Conservation (phyloP, 2,888 invertebrate species). For the Emmelina monodactyla region DNA sequence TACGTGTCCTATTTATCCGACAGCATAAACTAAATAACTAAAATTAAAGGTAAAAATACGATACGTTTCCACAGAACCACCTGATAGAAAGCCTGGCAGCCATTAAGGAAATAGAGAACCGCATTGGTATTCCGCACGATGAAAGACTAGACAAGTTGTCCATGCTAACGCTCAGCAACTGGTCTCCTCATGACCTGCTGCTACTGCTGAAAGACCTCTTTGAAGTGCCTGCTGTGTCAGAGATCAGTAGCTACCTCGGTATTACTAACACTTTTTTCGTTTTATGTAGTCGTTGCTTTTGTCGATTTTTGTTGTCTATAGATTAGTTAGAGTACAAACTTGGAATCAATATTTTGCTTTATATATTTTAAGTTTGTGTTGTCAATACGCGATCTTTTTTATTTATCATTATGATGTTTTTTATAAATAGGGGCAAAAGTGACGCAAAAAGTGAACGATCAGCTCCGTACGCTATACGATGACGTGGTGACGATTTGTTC, state of each 20-base stretch:
- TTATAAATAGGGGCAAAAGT: too few species aligned
- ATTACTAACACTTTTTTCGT: too few species aligned
- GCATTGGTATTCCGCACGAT: constrained; percentile 28
- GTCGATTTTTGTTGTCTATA: constrained; percentile 1
- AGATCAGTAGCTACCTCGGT: constrained; percentile 11
- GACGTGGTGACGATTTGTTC: too few species aligned
- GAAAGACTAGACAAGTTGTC: constrained; percentile 37
- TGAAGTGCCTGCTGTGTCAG: constrained; percentile 23
- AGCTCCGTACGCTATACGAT: too few species aligned
- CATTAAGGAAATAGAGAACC: constrained; percentile 37
- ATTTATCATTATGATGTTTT: too few species aligned
- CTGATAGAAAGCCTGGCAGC: constrained; percentile 38
- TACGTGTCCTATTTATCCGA: too few species aligned
- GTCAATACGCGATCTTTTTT: too few species aligned
- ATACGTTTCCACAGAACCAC: constrained; percentile 25
- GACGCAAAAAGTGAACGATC: too few species aligned
- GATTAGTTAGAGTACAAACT: not conserved
- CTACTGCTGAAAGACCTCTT: constrained; percentile 35
- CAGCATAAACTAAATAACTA: too few species aligned
- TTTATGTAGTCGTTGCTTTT: constrained; percentile 3
- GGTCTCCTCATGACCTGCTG: constrained; percentile 46
- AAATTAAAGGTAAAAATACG: too few species aligned
- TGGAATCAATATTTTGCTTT: too few species aligned
- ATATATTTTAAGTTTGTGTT: too few species aligned
- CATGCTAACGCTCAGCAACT: constrained; percentile 39